phyloP scores from a whole-genome alignment of 1,140 invertebrate genomes.

The Saccostrea echinata region DNA sequence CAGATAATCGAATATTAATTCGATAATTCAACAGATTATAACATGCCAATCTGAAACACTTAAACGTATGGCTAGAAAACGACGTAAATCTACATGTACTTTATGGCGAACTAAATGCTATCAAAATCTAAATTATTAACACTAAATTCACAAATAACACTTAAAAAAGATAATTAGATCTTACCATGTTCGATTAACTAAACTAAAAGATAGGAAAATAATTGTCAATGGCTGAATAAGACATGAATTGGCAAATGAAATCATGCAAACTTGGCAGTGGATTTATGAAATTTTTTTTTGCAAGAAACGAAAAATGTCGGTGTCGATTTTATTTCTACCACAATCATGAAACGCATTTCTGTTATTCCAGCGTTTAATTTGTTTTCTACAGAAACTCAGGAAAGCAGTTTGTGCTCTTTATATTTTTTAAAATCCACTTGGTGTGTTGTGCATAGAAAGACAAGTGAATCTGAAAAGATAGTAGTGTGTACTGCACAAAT shows the following conservation, averaged over 20 bases:
- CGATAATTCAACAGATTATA: not conserved
- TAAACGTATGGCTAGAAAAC: not conserved
- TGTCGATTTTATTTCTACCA: not conserved
- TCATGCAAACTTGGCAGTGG: not conserved
- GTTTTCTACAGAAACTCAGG: not conserved
- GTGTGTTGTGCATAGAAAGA: not conserved
- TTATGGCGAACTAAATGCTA: not conserved
- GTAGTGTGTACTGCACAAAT: too few species aligned
- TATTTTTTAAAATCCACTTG: not conserved
- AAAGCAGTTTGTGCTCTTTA: not conserved
- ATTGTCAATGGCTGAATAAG: not conserved
- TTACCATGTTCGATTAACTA: slow-evolving; percentile 74
- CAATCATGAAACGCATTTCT: not conserved
- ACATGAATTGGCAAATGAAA: not conserved
- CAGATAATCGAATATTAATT: not conserved
- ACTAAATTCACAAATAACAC: slow-evolving; percentile 4
- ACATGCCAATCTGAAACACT: not conserved
- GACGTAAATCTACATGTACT: not conserved
- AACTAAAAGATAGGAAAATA: slow-evolving; percentile 32
- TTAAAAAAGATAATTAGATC: slow-evolving; percentile 11
- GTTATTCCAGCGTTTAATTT: not conserved
- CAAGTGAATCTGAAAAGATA: not conserved
- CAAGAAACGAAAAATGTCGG: not conserved
- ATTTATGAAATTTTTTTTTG: not conserved
- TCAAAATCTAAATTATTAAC: not conserved